These are phyloP conservation scores for Pristionchus exspectatus DNA, from an alignment of 2,888 invertebrate genomes.

Conservation along the genomic window DNA sequence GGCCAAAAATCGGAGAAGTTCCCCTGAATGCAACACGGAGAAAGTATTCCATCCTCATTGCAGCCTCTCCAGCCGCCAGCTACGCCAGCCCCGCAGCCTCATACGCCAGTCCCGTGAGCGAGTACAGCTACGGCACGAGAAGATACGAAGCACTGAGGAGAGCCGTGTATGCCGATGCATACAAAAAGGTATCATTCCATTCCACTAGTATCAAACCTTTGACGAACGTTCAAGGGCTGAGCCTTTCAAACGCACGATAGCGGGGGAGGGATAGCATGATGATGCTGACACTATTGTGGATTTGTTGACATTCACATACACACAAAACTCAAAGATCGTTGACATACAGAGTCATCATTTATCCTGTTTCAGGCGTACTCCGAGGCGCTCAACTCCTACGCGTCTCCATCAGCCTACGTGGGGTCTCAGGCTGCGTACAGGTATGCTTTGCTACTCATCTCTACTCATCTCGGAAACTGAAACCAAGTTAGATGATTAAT, in stretches of 20 bases:
- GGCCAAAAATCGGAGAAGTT: too few species aligned
- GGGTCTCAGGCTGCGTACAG: not conserved
- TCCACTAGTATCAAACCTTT: too few species aligned
- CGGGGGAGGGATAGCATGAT: too few species aligned
- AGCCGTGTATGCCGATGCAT: not conserved
- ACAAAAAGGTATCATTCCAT: not conserved
- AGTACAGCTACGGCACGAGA: conserved; percentile 34
- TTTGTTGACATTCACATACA: not conserved
- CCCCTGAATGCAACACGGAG: too few species aligned
- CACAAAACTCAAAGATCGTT: not conserved
- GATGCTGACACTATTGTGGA: too few species aligned
- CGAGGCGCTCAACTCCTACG: conserved; percentile 35
- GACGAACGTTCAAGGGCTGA: too few species aligned
- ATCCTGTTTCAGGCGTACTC: not conserved
- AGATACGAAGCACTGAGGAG: not conserved
- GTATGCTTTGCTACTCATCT: not conserved
- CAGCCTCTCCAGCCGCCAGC: not conserved
- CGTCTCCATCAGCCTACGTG: not conserved
- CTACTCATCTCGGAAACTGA: too few species aligned
- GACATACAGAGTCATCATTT: too few species aligned
- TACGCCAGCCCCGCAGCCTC: not conserved
- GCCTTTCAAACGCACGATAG: too few species aligned
- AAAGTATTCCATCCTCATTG: not conserved
- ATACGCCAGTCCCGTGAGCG: not conserved
- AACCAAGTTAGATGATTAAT: too few species aligned